Percentiles rank a stretch among this genome's conserved stretches.
Evolutionary conservation across 37 sponge, comb jelly and placozoan genomes (phyloP).

Genomic region (Hexactinellida sp.): DNA sequence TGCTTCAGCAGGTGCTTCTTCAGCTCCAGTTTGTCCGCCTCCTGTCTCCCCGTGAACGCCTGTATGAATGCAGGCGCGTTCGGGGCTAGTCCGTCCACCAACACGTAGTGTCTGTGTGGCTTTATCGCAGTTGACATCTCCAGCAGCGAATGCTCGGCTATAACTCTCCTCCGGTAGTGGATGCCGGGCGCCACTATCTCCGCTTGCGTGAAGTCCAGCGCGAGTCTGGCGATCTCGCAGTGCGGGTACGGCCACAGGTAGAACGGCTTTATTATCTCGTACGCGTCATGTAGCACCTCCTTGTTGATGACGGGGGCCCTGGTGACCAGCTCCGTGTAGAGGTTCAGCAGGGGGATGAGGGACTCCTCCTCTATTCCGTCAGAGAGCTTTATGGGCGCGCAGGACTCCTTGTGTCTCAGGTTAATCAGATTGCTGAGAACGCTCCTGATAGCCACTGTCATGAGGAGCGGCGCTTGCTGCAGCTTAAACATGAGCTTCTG

Average conservation of each 20-base stretch:
- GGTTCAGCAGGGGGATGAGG: not conserved
- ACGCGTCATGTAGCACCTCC: slow-evolving; percentile 27
- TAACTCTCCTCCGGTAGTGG: slow-evolving; percentile 16
- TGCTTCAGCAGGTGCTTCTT: slow-evolving; percentile 3
- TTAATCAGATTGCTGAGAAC: slow-evolving; percentile 10
- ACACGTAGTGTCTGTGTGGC: slow-evolving; percentile 6
- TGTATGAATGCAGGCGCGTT: not conserved
- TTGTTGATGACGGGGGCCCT: slow-evolving; percentile 4
- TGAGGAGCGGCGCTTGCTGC: not conserved
- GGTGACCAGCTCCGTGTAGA: slow-evolving; percentile 1
- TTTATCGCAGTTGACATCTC: not conserved
- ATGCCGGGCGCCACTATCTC: slow-evolving; percentile 33
- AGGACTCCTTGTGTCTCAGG: slow-evolving; percentile 8
- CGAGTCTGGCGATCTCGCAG: slow-evolving; percentile 35
- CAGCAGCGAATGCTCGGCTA: slow-evolving; percentile 8
- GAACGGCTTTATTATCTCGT: slow-evolving; percentile 58
- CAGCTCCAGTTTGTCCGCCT: not conserved
- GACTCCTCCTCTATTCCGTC: slow-evolving; percentile 14
- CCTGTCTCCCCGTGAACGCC: not conserved
- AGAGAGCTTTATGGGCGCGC: not conserved
- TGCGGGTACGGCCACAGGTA: slow-evolving; percentile 75
- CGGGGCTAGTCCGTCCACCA: slow-evolving; percentile 2
- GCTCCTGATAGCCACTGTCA: not conserved
- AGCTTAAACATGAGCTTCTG: slow-evolving; percentile 7
- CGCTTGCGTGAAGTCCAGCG: slow-evolving; percentile 43